Base-by-base conservation (phyloP, 2,797 vertebrate species). In the Huso huso region DNA sequence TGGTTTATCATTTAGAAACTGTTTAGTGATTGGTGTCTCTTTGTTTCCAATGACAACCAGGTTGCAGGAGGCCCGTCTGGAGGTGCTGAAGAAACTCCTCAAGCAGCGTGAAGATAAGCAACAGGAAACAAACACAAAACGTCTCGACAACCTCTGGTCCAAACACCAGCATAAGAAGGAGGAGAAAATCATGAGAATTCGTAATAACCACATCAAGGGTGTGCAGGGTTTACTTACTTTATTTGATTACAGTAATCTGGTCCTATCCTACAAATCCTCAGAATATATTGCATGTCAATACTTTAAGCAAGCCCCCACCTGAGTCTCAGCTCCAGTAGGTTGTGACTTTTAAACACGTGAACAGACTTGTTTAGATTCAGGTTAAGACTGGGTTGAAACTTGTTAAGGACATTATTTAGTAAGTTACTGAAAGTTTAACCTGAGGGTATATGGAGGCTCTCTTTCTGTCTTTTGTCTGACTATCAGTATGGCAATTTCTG, bases 11-110 rank as follows among this genome's bases (percentile, higher is more conserved):
- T 37, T 37, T 37, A 37, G 37, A 37, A 37, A 5, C 37, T 37
- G 4, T 37, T 37, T 37, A 37, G 37, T 37, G 37, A 37, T 37
- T 37, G 37, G 4, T 5, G 5, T 37, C 37, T 5, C 37, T 37
- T 37, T 37, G 37, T 37, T 37, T 37, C 37, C 37, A 37, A 37
- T 37, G 37, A 37, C 37, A 37, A 37, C 37, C 78, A 98, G 96
- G 77, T 73, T 97, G 69, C 93, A 98, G 78, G 90, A 92, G 48
- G 69, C 81, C 49, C 90, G 87, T 8, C 78, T 95, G 49, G 79
- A 85, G 70, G 76, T 94, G 73, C 83, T 97, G 62, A 87, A 75
- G 71, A 79, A 87, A 61, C 75, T 94, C 63, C 72, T 96, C 77
- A 74, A 0, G 70, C 86, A 82, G 69, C 87, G 81, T 68, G 83